These are phyloP conservation scores for Dolichallabes microphthalmus DNA, from an alignment of 2,113 vertebrate species.

Conservation along the genomic window DNA sequence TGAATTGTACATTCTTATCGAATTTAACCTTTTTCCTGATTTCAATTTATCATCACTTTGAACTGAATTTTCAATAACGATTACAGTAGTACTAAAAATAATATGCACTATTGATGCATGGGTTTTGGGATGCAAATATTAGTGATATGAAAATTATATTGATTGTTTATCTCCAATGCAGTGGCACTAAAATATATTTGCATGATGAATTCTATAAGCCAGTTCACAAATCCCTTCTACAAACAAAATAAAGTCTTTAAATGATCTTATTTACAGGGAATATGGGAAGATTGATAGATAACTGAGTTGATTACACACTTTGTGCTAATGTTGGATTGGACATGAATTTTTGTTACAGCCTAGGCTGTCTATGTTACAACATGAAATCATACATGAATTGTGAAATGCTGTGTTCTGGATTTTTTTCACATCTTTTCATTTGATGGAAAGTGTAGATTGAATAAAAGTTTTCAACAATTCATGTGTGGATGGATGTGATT, in stretches of 20 bases:
- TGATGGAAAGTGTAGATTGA: neutral
- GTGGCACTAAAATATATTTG: neutral
- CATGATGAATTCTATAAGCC: neutral
- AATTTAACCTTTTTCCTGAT: neutral
- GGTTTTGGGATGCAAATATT: neutral
- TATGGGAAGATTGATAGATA: neutral
- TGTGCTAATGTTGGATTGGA: neutral
- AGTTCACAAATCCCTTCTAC: neutral
- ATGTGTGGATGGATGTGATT: neutral
- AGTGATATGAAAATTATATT: neutral
- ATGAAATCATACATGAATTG: neutral
- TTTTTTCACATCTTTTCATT: neutral
- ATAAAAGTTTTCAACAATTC: neutral
- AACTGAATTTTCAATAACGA: neutral
- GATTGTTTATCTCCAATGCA: neutral
- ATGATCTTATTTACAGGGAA: neutral
- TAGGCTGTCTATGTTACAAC: neutral
- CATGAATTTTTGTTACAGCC: neutral
- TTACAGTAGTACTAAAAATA: neutral
- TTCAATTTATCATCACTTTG: neutral
- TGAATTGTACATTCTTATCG: neutral
- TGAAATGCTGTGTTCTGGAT: neutral
- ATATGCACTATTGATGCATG: neutral
- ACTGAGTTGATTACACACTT: neutral
- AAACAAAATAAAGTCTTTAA: slow-evolving; percentile 1